phyloP scores from a whole-genome alignment of 2,797 vertebrate genomes.

The Acrossocheilus wenchowensis region DNA sequence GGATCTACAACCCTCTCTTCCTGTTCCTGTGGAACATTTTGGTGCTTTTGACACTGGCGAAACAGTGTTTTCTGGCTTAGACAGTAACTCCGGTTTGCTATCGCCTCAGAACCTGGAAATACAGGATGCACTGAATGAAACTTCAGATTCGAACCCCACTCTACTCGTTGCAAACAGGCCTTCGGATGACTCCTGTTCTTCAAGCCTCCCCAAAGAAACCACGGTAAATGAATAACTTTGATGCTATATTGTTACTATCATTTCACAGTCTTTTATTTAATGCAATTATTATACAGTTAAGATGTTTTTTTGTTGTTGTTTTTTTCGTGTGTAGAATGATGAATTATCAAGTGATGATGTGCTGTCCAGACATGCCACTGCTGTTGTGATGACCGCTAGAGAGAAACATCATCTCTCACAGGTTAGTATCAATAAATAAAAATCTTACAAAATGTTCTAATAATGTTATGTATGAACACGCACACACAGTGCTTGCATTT shows the following conservation, averaged over 20 bases:
- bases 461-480: too few species aligned
- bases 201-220: background rate
- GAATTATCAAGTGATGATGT: constrained; percentile 5
- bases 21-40: constrained; percentile 1
- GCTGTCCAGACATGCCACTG: constrained; percentile 54
- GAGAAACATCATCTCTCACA: background rate
- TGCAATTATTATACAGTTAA: background rate
- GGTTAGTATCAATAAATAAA: too few species aligned
- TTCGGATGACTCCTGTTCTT: background rate
- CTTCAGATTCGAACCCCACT: background rate
- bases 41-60: background rate
- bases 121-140: background rate
- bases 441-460: too few species aligned
- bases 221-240: background rate
- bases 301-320: background rate
- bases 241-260: background rate
- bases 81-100: background rate
- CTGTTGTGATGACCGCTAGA: background rate
- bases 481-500: background rate
- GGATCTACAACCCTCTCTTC: constrained; percentile 4
- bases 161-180: background rate
- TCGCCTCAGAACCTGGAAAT: background rate
- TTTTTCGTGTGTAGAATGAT: constrained; percentile 22
- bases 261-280: background rate
- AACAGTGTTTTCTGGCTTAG: background rate